Evolutionary conservation across 2,113 vertebrate species (phyloP).

Genomic region (Microcebus ravelobensis): DNA sequence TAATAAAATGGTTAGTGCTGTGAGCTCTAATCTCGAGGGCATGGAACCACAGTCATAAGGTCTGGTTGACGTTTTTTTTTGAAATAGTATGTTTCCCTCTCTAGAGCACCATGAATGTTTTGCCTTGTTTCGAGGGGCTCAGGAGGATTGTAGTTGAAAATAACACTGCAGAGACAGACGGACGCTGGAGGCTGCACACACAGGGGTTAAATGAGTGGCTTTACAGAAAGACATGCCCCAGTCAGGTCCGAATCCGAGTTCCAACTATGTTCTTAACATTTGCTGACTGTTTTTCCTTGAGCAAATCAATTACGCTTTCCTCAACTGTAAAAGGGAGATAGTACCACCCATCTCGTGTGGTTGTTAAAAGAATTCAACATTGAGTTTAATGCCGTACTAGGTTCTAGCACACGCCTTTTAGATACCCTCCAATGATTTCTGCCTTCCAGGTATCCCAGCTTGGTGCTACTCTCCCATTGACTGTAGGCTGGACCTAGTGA

Average conservation of each 20-base stretch:
- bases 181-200: background rate
- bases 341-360: background rate
- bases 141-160: slow-evolving; percentile 7
- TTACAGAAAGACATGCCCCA: background rate
- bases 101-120: background rate
- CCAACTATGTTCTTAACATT: background rate
- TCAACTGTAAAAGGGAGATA: background rate
- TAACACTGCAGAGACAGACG: background rate
- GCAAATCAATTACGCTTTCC: background rate
- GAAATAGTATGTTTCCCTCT: background rate
- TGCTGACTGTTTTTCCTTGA: background rate
- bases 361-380: background rate
- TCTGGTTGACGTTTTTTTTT: slow-evolving; percentile 34
- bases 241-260: background rate
- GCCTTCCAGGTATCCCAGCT: no score
- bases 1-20: slow-evolving; percentile 22
- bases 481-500: background rate
- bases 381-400: background rate
- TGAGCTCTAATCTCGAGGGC: slow-evolving; percentile 25
- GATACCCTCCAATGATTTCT: accelerated
- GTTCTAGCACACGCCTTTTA: background rate
- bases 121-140: slow-evolving; percentile 4
- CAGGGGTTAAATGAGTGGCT: background rate
- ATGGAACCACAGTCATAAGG: slow-evolving; percentile 6
- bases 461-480: background rate